Base-by-base conservation (phyloP, 2,113 vertebrate species). In the Phrynocephalus versicolor region DNA sequence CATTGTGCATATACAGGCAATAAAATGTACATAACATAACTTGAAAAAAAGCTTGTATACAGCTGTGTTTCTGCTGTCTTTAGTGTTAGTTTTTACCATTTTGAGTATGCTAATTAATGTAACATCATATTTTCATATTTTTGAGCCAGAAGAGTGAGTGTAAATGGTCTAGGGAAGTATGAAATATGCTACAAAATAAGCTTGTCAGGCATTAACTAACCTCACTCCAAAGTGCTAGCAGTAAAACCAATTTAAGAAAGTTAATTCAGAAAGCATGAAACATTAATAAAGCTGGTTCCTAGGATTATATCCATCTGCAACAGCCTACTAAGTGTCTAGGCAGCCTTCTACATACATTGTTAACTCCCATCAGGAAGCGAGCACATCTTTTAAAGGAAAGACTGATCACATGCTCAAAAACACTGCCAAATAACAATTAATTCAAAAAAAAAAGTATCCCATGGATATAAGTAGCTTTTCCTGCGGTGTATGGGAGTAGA, bases 1-100 rank as follows among this genome's bases (percentile, higher is more conserved):
- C 96, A 96, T 98, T 97, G 96, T 97, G 96, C 96, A 97, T 95
- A 98, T 98, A 98, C 96, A 95, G 96, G 96, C 97, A 97, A 97
- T 97, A 97, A 98, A 98, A 97, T 99, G 98, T 99, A 99, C 97
- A 99, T 97, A 98, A 97, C 95, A 95, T 96, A 94, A 96, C 94
- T 95, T 95, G 83, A 95, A 94, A 94, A 96, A 90, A 92, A 89
- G 86, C 72, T 86, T 91, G 88, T 94, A 92, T 89, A 91, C 89
- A 87, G 81, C 88, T 91, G 90, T 83, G 75, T 95, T 94, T 94
- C 91, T 95, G 87, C 90, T 92, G 94, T 85, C 62, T 89, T 93
- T 91, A 89, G 65, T 94, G 87, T 88, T 57, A 79, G 89, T 67
- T 80, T 79, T 64, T 83, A 82, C 89, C 74, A 88, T 64, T 81